Percentiles rank a stretch among this genome's conserved stretches.
phyloP scores from a whole-genome alignment of 1,140 invertebrate species.

The Anthonomus grandis region DNA sequence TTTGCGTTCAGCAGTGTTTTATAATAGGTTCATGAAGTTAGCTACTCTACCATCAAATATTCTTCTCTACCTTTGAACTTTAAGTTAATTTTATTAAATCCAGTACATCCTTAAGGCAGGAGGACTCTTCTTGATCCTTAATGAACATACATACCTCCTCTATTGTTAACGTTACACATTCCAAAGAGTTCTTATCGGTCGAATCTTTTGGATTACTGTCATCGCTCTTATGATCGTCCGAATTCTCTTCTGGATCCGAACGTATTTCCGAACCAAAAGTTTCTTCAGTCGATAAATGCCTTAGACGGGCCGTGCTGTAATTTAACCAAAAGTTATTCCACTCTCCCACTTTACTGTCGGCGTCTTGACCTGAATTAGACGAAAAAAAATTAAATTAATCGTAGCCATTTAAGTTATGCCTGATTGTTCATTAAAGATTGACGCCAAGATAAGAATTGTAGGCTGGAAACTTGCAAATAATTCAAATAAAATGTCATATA shows the following conservation, averaged over 20 bases:
- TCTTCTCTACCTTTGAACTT: too few relatives aligned
- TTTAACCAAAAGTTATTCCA: constrained; percentile 50
- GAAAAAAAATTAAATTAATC: background rate
- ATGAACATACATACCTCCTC: constrained; percentile 40
- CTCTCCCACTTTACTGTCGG: constrained; percentile 46
- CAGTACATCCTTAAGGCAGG: too few relatives aligned
- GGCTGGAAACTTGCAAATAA: too few relatives aligned
- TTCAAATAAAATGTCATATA: too few relatives aligned
- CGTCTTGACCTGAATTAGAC: constrained; percentile 32
- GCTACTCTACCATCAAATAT: too few relatives aligned
- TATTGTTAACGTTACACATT: constrained; percentile 39
- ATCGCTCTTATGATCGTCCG: constrained; percentile 42
- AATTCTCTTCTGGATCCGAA: constrained; percentile 17
- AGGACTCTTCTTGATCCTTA: too few relatives aligned
- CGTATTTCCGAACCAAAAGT: constrained; percentile 26
- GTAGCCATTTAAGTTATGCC: background rate
- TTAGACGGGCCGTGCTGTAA: constrained; percentile 42
- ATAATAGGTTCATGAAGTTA: too few relatives aligned
- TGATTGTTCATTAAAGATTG: too few relatives aligned
- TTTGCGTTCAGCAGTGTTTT: too few relatives aligned
- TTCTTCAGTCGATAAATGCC: constrained; percentile 41
- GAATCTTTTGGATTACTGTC: constrained; percentile 43
- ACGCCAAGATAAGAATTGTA: too few relatives aligned
- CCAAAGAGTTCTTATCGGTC: constrained; percentile 39
- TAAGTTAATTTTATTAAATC: too few relatives aligned